Conservation (phyloP, 2,113 vertebrate species). For the Python bivittatus region DNA sequence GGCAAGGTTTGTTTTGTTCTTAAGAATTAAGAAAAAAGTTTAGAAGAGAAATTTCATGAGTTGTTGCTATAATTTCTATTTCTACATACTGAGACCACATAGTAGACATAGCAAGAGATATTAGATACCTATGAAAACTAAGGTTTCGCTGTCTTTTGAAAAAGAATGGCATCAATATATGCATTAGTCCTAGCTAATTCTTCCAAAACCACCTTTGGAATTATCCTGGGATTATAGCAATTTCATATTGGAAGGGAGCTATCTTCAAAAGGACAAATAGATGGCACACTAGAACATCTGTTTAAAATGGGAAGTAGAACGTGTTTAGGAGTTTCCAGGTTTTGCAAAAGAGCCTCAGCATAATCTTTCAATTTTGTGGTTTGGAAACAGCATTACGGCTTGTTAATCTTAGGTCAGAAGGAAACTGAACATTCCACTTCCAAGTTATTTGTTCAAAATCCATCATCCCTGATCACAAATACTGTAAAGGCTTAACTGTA, state of each 20-base stretch:
- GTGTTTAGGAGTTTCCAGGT: not conserved
- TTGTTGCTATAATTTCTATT: not conserved
- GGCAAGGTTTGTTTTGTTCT: not conserved
- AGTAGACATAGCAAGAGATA: not conserved
- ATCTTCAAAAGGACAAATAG: accelerated
- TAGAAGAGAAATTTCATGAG: not conserved
- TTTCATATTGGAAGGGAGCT: not conserved
- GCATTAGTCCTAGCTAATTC: not conserved
- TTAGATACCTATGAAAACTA: not conserved
- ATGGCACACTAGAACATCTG: not conserved
- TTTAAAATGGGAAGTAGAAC: not conserved
- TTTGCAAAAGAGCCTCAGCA: not conserved
- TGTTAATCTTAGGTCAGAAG: not conserved
- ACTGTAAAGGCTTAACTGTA: not conserved
- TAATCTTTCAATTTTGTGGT: accelerated
- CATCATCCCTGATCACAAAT: not conserved
- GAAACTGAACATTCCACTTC: not conserved
- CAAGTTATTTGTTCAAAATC: not conserved
- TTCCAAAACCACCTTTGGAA: not conserved
- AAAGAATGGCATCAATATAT: not conserved
- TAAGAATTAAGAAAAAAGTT: not conserved
- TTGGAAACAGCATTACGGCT: not conserved
- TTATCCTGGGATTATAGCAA: not conserved
- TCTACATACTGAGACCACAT: too few species aligned
- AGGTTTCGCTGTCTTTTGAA: not conserved